These are phyloP conservation scores for Amphiprion clarkii DNA, from an alignment of 2,797 vertebrate genomes.

Conservation along the genomic window DNA sequence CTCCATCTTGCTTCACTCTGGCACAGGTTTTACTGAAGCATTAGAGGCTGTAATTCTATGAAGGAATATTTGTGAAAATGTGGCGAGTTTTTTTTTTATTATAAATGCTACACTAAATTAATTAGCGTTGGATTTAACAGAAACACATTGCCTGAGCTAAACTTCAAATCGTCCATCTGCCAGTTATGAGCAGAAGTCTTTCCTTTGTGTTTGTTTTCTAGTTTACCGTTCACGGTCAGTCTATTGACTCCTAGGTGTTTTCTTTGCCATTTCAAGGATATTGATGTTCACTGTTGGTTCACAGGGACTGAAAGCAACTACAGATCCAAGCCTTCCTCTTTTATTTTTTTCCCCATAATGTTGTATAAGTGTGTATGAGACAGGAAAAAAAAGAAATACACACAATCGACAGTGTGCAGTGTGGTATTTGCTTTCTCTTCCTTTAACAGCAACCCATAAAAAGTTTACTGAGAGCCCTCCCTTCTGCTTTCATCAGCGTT, in stretches of 20 bases:
- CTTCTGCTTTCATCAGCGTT: conserved; percentile 81
- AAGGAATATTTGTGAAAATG: conserved; percentile 13
- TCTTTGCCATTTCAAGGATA: conserved; percentile 64
- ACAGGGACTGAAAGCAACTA: conserved; percentile 32
- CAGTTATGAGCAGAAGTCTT: conserved; percentile 23
- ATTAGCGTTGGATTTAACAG: conserved; percentile 19
- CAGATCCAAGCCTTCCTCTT: conserved; percentile 25
- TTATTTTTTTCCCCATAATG: conserved; percentile 24
- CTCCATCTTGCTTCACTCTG: background rate
- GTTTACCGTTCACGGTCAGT: conserved; percentile 21
- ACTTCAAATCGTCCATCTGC: conserved; percentile 10
- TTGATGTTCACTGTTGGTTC: conserved; percentile 58
- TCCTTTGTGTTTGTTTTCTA: conserved; percentile 19
- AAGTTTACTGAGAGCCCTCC: conserved; percentile 70
- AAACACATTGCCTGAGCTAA: conserved; percentile 7
- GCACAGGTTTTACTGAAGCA: background rate
- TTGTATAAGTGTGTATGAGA: conserved; percentile 2
- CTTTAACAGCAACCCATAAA: conserved; percentile 70
- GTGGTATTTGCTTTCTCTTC: conserved; percentile 68
- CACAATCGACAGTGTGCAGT: conserved; percentile 3
- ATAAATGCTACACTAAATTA: conserved; percentile 17
- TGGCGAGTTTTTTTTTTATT: background rate
- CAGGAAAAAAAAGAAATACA: background rate
- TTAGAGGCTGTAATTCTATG: background rate
- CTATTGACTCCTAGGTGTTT: conserved; percentile 52